Conservation (phyloP, 1,140 invertebrate genomes). For the Megalopta genalis region DNA sequence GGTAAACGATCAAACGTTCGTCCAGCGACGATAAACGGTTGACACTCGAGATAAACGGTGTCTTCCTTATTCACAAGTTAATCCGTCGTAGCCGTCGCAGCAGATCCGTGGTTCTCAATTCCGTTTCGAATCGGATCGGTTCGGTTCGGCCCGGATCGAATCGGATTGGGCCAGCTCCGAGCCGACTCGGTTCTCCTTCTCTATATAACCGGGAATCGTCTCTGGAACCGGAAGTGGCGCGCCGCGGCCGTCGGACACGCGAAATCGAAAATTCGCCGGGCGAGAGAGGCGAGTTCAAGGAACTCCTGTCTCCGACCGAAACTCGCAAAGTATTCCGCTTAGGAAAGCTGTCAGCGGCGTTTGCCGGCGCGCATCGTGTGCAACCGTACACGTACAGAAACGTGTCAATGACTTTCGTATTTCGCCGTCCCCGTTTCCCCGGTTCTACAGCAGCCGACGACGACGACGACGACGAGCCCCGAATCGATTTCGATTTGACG, state of each 20-base stretch:
- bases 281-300: not conserved
- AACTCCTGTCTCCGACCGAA: slow-evolving; percentile 25
- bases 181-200: no score
- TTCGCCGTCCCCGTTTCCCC: slow-evolving; percentile 52
- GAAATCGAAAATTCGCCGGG: slow-evolving; percentile 11
- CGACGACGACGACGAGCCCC: not conserved
- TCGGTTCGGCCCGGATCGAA: no score
- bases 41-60: not conserved
- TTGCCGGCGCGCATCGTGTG: slow-evolving; percentile 13
- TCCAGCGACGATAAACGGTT: not conserved
- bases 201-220: no score
- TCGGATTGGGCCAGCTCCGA: no score
- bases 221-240: not conserved
- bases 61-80: not conserved
- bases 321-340: slow-evolving; percentile 30
- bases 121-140: no score
- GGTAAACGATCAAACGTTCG: no score
- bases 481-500: slow-evolving; percentile 63
- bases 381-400: slow-evolving; percentile 19
- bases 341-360: slow-evolving; percentile 29
- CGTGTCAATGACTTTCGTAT: slow-evolving; percentile 60
- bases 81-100: not conserved
- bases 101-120: not conserved
- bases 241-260: not conserved
- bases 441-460: slow-evolving; percentile 37